Base-by-base conservation (phyloP, 2,113 vertebrate genomes). In the Synodontis membranacea region DNA sequence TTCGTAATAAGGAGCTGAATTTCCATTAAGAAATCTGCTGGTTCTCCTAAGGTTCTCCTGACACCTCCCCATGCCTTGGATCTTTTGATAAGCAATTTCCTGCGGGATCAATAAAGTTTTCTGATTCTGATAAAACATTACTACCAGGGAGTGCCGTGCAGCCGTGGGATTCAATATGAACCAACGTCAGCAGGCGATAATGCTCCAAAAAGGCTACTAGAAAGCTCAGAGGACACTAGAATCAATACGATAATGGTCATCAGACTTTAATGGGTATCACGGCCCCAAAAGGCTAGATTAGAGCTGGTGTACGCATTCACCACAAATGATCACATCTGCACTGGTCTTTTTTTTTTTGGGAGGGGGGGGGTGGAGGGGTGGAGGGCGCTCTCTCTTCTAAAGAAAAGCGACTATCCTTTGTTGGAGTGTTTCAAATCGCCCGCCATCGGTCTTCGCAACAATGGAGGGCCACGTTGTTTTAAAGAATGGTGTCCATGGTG, bases 1-100 rank as follows among this genome's bases (percentile, higher is more conserved):
- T 94, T n/a, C n/a, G 92, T 94, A 94, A 94, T 92, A 92, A 94
- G 93, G 90, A 93, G 94, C 93, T 91, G 90, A 94, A 94, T 95
- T 94, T 94, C 93, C 92, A 94, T 94, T 93, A 94, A 92, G 93
- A 95, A 93, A 93, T 94, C 92, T 92, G 91, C 91, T 92, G 90
- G 89, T n/a, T n/a, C n/a, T n/a, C n/a, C n/a, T n/a, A n/a, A 80
- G 84, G 92, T 92, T 17, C 52, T 83, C 44, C 34, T 39, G 46
- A 82, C 56, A 58, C 68, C 79, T 80, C 54, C 48, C 17, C 54
- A n/a, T 75, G 46, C 48, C 46, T 66, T 14, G 17, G 84, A 76
- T 82, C 64, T 84, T 87, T 78, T 72, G 86, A 89, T n/a, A n/a
- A n/a, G n/a, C n/a, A n/a, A n/a, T n/a, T n/a, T n/a, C n/a, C n/a